Evolutionary conservation across 2,888 invertebrate genomes (phyloP).

Genomic region (Eretmocerus hayati): DNA sequence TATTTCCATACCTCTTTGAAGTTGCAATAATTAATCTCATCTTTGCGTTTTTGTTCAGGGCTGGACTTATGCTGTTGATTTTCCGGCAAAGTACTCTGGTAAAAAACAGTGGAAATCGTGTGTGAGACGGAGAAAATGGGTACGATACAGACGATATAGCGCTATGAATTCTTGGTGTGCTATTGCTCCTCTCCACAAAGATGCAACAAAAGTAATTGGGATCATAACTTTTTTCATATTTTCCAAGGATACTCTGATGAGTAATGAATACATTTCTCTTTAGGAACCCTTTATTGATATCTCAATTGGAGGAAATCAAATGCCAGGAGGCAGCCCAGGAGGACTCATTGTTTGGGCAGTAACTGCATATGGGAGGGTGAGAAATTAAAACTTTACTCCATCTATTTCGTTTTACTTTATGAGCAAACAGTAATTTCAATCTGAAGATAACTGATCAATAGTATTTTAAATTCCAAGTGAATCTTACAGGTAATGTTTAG

Average conservation of each 20-base stretch:
- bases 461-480: neutral
- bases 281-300: conserved; percentile 90
- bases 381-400: no score
- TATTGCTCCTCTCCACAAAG: conserved; percentile 80
- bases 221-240: neutral
- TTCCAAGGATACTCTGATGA: conserved; percentile 5
- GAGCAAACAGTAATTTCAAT: no score
- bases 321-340: conserved; percentile 70
- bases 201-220: conserved; percentile 74
- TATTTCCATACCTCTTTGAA: conserved; percentile 1
- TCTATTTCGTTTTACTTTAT: no score
- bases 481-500: conserved; percentile 73
- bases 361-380: conserved; percentile 83
- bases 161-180: conserved; percentile 91
- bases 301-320: conserved; percentile 75
- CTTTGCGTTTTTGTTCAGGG: conserved; percentile 47
- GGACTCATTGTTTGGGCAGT: conserved; percentile 86
- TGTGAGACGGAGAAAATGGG: conserved; percentile 84
- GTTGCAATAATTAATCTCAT: neutral
- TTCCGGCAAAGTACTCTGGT: conserved; percentile 73
- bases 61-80: conserved; percentile 91
- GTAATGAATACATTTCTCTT: conserved; percentile 23
- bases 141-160: conserved; percentile 77
- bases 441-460: no score
- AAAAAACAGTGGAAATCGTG: conserved; percentile 85